Conservation (phyloP, 2,888 invertebrate species). For the Chymomyza amoena region DNA sequence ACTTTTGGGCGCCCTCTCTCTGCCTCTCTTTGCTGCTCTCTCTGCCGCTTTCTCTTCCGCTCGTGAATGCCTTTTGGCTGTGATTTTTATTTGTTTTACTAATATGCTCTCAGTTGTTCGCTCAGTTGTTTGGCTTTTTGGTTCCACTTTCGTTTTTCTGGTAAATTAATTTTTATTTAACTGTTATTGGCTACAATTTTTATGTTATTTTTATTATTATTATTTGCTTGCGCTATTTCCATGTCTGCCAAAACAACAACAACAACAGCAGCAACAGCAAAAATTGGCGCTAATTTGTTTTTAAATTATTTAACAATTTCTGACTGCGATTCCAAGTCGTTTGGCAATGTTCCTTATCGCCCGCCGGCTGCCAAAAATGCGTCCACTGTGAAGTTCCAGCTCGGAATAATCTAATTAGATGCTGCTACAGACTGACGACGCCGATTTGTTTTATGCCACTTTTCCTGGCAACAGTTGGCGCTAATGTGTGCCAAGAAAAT, state of each 20-base stretch:
- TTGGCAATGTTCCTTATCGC: background rate
- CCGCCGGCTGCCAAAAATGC: conserved; percentile 1
- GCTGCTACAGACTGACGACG: conserved; percentile 46
- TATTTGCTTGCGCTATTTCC: conserved; percentile 24
- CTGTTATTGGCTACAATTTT: conserved; percentile 61
- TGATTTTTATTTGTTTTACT: conserved; percentile 36
- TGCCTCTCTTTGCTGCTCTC: background rate
- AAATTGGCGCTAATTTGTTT: conserved; percentile 65
- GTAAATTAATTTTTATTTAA: conserved; percentile 70
- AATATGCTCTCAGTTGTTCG: conserved; percentile 39
- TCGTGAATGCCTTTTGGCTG: conserved; percentile 14
- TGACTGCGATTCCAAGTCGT: conserved; percentile 41
- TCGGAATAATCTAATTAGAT: conserved; percentile 58
- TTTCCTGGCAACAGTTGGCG: conserved; percentile 66
- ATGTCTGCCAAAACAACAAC: conserved; percentile 4
- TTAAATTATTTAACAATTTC: conserved; percentile 69
- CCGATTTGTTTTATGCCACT: conserved; percentile 65
- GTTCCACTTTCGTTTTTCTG: conserved; percentile 45
- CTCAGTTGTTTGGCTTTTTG: conserved; percentile 11
- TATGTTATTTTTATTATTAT: conserved; percentile 42
- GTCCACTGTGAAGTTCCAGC: background rate
- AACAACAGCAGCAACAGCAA: background rate
- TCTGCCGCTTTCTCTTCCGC: too few species aligned
- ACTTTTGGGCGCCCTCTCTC: background rate
- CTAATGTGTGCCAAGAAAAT: conserved; percentile 63